Base-by-base conservation (phyloP, 2,113 vertebrate genomes). In the Phodopus roborovskii region DNA sequence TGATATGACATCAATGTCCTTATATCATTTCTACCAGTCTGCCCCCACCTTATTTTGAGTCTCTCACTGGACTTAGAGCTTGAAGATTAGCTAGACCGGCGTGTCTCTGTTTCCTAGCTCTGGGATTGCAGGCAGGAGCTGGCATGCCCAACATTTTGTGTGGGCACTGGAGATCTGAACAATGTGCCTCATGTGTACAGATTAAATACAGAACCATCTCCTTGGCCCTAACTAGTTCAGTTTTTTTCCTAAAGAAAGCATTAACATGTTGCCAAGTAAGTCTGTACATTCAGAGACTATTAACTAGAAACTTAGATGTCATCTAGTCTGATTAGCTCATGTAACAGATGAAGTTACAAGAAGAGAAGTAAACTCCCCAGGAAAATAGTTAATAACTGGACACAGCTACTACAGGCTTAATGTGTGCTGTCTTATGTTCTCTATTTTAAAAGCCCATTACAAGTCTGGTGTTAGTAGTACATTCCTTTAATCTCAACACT, bases 361-460 rank as follows among this genome's bases (percentile, higher is more conserved):
- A 93, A 81, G 30, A 92, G 11, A 89, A 77, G 50, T 42, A 2
- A 92, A 87, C 70, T 88, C 86, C 50, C 89, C 70, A 94, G 84
- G 60, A 50, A 94, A 93, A 88, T 0, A 71, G 83, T 88, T 92
- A 88, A 62, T 50, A 39, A 93, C 53, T 68, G 82, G 62, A 94
- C 83, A 93, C 94, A 95, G 24, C 89, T 73, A 97, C n/a, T 73
- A 97, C n/a, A 85, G 28, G n/a, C 79, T 36, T 79, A 93, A 26
- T 83, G 53, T n/a, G n/a, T n/a, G n/a, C n/a, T 45, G 39, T 48
- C 83, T 42, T 16, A 85, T 20, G 13, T 3, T 92, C 16, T 92
- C 36, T 75, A 19, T 60, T 92, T 75, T 88, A 94, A 91, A 90
- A 94, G 66, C 64, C 6, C 74, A 64, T 53, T 39, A 84, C 9